Evolutionary conservation across 2,888 invertebrate species (phyloP), one percentile per base, ranked within the genome.

Genomic region (Tanytarsus gracilentus): DNA sequence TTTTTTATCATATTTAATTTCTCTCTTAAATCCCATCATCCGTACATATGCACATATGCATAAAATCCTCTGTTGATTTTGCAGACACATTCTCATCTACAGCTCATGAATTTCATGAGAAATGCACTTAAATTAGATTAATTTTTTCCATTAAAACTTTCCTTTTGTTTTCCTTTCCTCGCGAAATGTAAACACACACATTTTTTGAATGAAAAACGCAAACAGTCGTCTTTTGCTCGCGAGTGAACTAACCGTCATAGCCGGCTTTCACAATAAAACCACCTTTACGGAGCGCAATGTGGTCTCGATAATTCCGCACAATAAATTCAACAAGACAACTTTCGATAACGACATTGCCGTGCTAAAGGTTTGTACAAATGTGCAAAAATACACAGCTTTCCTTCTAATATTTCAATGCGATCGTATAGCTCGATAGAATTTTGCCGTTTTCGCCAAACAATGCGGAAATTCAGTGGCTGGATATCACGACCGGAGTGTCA

Each of bases 281-380:
- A 26, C 11, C 9, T 26, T 14, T 33, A 33, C 29, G 4, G 30
- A 52, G 16, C 36, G 65, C 4, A 61, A 63, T 51, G 63, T 68
- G 21, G 39, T 64, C 1, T 30, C 61, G 2, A 64, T 68, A 21
- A 53, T 63, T 39, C 50, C 66, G 4, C 62, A 63, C 1, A 9
- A 62, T 1, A 58, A 63, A 23, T 68, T 66, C 25, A 63, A 66
- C 62, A 52, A 36, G 4, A 61, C 60, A 3, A 67, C 67, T 0
- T 60, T 64, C 36, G 66, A 64, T 29, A 66, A 68, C 62, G 68
- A 69, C 62, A 55, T 69, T 14, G 68, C 68, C 3, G 5, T 69
- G 21, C 44, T 69, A 27, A 66, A 63, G 14, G 58, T 68, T 48
- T 64, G 62, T 21, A n/a, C 14, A 26, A 26, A 49, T 26, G 27